Base-by-base conservation (phyloP, 1,140 invertebrate species). In the Teleogryllus occipitalis region DNA sequence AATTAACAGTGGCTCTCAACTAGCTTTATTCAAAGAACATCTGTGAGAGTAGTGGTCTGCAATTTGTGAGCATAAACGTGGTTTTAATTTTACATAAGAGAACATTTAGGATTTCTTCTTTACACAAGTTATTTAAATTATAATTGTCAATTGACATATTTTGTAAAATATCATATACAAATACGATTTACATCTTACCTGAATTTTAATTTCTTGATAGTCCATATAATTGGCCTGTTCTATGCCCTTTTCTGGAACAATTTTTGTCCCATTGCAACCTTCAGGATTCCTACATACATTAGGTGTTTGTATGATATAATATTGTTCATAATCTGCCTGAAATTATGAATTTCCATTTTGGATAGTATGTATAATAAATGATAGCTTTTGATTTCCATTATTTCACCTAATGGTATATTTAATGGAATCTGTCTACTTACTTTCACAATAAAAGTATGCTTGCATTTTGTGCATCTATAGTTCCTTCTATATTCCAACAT, bases 201-300 rank as follows among this genome's bases (percentile, higher is more conserved):
- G 86, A 54, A 87, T 83, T 83, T 90, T 90, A 12, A 91, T 86
- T 84, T 91, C 90, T 83, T 91, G 90, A 82, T 89, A 90, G 82
- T 91, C 90, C 54, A 85, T 85, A 80, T 87, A 89, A 72, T 86
- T 86, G 8, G 82, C 81, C 47, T 87, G 85, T 78, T 82, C 81
- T 49, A 82, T 80, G 47, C 83, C 82, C 8, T 85, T 83, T 76
- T 22, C 81, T 76, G 47, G 82, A 83, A 80, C 85, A 86, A 81
- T 81, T 15, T 78, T 78, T n/a, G 81, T 79, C 76, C 83, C 79
- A 75, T 81, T 84, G 82, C 86, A 86, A n/a, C 82, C 83, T 72
- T 83, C 83, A 72, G 85, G 85, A 82, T 87, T 87, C 8, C 83
- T 83, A 83, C 88, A 89, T 79, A 82, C 83, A 8, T 74, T 80